These are phyloP conservation scores for Zophobas morio DNA, from an alignment of 1,140 invertebrate genomes.

Conservation along the genomic window DNA sequence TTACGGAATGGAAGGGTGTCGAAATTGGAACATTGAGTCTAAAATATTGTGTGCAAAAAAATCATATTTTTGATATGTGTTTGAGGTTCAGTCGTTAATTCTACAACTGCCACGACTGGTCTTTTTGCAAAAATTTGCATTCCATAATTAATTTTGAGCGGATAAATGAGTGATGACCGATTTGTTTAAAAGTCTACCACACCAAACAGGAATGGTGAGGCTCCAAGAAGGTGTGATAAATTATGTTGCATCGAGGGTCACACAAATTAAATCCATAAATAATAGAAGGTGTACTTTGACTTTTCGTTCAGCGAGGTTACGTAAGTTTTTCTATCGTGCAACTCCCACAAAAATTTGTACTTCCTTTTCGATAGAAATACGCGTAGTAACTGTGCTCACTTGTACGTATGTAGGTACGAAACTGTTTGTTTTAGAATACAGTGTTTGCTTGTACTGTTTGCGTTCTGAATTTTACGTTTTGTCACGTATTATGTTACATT, in stretches of 20 bases:
- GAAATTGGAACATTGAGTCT: too few relatives aligned
- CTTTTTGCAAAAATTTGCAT: too few relatives aligned
- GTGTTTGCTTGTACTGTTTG: neutral
- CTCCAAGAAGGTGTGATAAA: constrained; percentile 7
- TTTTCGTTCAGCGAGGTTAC: constrained; percentile 22
- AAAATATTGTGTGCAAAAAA: too few relatives aligned
- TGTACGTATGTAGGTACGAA: too few relatives aligned
- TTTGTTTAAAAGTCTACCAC: too few relatives aligned
- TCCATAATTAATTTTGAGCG: too few relatives aligned
- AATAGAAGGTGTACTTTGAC: constrained; percentile 32
- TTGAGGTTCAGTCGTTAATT: too few relatives aligned
- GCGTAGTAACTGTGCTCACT: too few relatives aligned
- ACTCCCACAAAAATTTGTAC: neutral
- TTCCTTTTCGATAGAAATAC: neutral
- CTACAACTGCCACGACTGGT: too few relatives aligned
- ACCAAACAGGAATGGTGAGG: neutral
- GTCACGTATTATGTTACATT: constrained; percentile 24
- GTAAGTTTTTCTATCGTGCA: neutral
- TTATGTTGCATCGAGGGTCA: constrained; percentile 6
- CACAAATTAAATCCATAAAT: constrained; percentile 23
- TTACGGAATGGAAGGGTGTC: too few relatives aligned
- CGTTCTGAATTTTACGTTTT: neutral
- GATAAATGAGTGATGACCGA: too few relatives aligned
- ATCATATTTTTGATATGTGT: too few relatives aligned
- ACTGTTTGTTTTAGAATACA: neutral